phyloP scores from a whole-genome alignment of 2,797 vertebrate species.

The Ciconia nigra region DNA sequence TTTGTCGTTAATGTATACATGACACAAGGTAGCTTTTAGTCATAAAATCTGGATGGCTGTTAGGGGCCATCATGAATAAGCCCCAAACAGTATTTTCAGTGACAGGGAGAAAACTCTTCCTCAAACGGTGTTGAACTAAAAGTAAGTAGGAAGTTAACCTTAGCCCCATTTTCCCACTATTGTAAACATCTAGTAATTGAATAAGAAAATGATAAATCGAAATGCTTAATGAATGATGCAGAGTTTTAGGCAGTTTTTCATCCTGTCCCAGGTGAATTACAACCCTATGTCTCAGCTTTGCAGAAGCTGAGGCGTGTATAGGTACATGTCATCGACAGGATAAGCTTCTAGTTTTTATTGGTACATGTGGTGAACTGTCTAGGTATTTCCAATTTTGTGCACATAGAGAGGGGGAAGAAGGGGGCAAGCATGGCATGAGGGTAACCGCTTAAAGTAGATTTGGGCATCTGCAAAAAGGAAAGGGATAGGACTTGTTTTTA shows the following conservation, averaged over 20 bases:
- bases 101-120: not conserved
- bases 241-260: not conserved
- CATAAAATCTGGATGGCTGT: not conserved
- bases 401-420: not conserved
- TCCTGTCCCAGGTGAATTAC: not conserved
- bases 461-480: not conserved
- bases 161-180: not conserved
- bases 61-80: not conserved
- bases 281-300: not conserved
- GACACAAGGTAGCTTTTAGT: not conserved
- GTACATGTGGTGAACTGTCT: not conserved
- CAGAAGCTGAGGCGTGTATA: not conserved
- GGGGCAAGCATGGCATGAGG: not conserved
- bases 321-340: not conserved
- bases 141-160: not conserved
- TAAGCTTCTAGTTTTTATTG: not conserved
- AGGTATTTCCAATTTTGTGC: not conserved
- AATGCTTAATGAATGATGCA: not conserved
- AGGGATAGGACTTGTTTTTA: not conserved
- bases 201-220: not conserved
- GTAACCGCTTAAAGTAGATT: not conserved
- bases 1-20: not conserved
- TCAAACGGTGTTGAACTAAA: not conserved
- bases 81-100: not conserved
- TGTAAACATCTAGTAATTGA: not conserved